Conservation (phyloP, 37 sponge, comb jelly and placozoan species). For the Hexactinellida sp. region DNA sequence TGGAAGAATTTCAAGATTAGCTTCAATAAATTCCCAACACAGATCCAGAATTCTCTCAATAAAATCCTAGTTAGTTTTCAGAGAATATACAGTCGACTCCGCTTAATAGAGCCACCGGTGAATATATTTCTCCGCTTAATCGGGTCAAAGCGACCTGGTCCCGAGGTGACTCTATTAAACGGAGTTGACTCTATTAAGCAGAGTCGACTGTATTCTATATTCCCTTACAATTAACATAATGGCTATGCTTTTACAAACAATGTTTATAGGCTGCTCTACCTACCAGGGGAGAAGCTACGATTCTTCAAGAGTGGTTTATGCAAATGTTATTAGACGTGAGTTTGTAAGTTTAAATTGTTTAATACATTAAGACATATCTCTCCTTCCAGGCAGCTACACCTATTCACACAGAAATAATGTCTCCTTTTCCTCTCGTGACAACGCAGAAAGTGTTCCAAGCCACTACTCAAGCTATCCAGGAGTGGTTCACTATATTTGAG, state of each 20-base stretch:
- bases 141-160: too few species aligned
- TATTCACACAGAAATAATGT: background rate
- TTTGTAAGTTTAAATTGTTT: background rate
- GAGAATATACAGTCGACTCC: too few species aligned
- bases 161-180: too few species aligned
- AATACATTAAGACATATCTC: background rate
- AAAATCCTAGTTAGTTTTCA: background rate
- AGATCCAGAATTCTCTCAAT: background rate
- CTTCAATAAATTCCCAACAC: background rate
- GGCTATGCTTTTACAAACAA: too few species aligned
- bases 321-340: background rate
- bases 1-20: background rate
- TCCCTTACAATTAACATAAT: too few species aligned
- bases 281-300: background rate
- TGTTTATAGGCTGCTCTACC: slow-evolving; percentile 1
- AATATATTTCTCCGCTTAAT: too few species aligned
- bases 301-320: slow-evolving; percentile 7
- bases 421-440: background rate
- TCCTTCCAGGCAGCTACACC: background rate
- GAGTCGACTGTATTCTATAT: too few species aligned
- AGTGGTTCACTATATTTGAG: background rate
- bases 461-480: background rate
- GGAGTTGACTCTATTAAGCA: too few species aligned
- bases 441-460: background rate
- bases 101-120: too few species aligned